Evolutionary conservation across 2,797 vertebrate genomes (phyloP).

Genomic region (Arctocebus calabarensis): DNA sequence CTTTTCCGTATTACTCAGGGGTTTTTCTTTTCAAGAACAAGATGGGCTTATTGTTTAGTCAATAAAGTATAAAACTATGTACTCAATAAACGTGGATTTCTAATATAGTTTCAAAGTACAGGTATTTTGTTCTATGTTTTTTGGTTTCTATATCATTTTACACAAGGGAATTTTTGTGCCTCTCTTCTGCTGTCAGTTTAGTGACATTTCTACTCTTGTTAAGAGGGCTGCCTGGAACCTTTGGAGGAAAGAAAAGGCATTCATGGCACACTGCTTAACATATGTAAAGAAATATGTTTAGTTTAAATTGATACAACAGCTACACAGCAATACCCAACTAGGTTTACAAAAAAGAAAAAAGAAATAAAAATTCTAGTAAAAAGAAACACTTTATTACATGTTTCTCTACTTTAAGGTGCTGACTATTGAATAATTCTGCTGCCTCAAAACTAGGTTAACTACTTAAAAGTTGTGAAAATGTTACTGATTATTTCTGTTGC

Average conservation of each 20-base stretch:
- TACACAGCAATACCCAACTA: neutral
- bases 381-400: conserved; percentile 71
- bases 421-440: conserved; percentile 82
- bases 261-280: conserved; percentile 32
- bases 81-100: conserved; percentile 63
- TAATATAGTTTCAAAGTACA: conserved; percentile 33
- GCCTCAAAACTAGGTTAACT: conserved; percentile 85
- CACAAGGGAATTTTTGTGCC: neutral
- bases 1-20: neutral
- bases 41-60: conserved; percentile 17
- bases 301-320: neutral
- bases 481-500: conserved; percentile 85
- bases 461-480: conserved; percentile 85
- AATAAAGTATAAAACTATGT: conserved; percentile 32
- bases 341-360: neutral
- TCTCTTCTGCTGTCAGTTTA: neutral
- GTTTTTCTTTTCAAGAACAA: conserved; percentile 41
- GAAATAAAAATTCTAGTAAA: conserved; percentile 47
- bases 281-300: conserved; percentile 52
- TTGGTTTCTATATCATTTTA: neutral
- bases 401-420: conserved; percentile 82
- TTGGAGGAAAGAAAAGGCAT: neutral
- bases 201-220: conserved; percentile 33
- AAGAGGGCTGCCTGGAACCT: neutral
- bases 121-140: conserved; percentile 3